Conservation (phyloP, 2,888 invertebrate genomes). For the Mechanitis mazaeus region DNA sequence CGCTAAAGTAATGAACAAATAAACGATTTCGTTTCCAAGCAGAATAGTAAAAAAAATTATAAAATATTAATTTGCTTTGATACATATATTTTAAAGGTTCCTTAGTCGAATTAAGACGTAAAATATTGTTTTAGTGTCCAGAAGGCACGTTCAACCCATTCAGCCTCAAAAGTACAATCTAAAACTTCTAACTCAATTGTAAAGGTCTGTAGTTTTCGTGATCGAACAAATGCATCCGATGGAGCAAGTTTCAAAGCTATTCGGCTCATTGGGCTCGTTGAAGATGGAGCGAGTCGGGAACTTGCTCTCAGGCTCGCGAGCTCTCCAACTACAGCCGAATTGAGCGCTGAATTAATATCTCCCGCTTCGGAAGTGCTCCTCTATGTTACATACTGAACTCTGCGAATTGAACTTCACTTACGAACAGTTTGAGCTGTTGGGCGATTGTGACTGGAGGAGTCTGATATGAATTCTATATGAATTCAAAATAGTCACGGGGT, state of each 20-base stretch:
- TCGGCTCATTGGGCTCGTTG: conserved; percentile 13
- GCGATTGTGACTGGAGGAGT: too few relatives aligned
- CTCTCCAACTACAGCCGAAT: conserved; percentile 7
- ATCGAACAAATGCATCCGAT: conserved; percentile 4
- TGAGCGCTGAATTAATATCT: conserved; percentile 14
- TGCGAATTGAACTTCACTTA: conserved; percentile 5
- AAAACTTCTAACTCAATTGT: neutral
- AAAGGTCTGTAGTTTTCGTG: neutral
- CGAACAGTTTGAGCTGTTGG: neutral
- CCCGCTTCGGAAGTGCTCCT: conserved; percentile 14
- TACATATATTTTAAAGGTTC: too few relatives aligned
- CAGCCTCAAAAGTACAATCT: neutral
- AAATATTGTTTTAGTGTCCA: too few relatives aligned
- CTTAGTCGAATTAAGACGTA: too few relatives aligned
- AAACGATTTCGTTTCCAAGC: too few relatives aligned
- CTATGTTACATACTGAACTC: conserved; percentile 7
- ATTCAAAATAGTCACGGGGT: too few relatives aligned
- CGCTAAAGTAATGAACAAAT: neutral
- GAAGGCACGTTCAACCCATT: neutral
- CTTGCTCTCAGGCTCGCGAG: conserved; percentile 16
- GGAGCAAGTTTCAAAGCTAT: conserved; percentile 4
- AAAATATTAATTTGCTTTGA: too few relatives aligned
- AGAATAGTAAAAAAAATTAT: too few relatives aligned
- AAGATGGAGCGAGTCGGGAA: conserved; percentile 9
- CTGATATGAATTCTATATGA: too few relatives aligned